phyloP scores from a whole-genome alignment of 2,797 vertebrate species.

The Spinus olivaceus region DNA sequence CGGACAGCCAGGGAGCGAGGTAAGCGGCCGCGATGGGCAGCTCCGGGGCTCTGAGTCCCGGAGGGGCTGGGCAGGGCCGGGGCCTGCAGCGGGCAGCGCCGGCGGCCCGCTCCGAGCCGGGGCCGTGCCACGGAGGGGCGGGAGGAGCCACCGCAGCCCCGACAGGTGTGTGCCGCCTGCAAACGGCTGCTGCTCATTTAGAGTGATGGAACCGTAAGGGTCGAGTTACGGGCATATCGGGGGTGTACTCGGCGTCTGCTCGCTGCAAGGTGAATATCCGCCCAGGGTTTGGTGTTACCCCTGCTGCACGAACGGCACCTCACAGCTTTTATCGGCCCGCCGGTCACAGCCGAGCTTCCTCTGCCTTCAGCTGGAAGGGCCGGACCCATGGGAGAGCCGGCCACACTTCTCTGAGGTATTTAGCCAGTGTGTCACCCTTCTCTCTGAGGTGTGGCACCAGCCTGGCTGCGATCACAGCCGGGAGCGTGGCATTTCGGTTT shows the following conservation, averaged over 20 bases:
- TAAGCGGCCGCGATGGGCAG: neutral
- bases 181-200: fast-evolving
- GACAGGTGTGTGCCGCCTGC: neutral
- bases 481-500: fast-evolving
- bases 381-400: neutral
- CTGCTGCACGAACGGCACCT: neutral
- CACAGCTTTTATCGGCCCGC: fast-evolving
- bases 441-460: too few relatives aligned
- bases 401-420: neutral
- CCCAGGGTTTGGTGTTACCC: neutral
- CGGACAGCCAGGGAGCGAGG: neutral
- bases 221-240: fast-evolving
- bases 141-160: neutral
- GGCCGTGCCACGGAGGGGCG: neutral
- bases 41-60: neutral
- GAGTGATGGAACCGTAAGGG: fast-evolving
- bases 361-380: neutral
- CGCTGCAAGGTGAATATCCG: fast-evolving
- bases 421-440: neutral
- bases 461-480: neutral
- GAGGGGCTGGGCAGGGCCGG: neutral
- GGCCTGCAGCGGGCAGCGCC: too few relatives aligned
- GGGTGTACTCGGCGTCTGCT: neutral
- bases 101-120: neutral
- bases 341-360: neutral